Conservation (phyloP, 2,113 vertebrate species). For the Narcine bancroftii region DNA sequence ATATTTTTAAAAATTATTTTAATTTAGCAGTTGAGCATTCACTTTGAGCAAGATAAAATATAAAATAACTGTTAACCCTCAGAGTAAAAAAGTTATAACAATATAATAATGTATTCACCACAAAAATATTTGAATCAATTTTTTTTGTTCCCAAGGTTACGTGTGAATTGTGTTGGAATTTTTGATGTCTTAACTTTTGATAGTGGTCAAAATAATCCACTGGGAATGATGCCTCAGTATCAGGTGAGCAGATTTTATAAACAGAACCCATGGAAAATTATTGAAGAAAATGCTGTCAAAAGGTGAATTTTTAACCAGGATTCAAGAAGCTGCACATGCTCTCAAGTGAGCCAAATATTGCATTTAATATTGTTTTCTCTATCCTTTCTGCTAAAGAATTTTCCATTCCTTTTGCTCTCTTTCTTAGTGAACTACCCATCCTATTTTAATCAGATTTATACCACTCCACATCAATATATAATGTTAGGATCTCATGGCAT, state of each 20-base stretch:
- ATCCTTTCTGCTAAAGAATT: not conserved
- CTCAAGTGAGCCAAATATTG: not conserved
- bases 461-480: no score
- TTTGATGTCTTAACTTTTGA: slow-evolving; percentile 98
- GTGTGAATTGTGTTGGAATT: slow-evolving; percentile 92
- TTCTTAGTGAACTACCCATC: no score
- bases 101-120: not conserved
- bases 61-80: not conserved
- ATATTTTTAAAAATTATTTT: not conserved
- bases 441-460: no score
- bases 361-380: no score
- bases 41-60: not conserved
- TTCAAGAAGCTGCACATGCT: not conserved
- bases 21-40: not conserved
- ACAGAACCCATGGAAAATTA: not conserved
- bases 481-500: not conserved
- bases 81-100: not conserved
- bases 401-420: not conserved
- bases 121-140: slow-evolving; percentile 36
- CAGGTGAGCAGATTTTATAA: slow-evolving; percentile 64
- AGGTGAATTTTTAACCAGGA: not conserved
- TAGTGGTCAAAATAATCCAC: slow-evolving; percentile 93
- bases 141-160: slow-evolving; percentile 66
- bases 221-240: slow-evolving; percentile 97
- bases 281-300: not conserved